Evolutionary conservation across 2,797 vertebrate species (phyloP), one percentile per base, ranked within the genome.

Genomic region (Pelobates cultripes): DNA sequence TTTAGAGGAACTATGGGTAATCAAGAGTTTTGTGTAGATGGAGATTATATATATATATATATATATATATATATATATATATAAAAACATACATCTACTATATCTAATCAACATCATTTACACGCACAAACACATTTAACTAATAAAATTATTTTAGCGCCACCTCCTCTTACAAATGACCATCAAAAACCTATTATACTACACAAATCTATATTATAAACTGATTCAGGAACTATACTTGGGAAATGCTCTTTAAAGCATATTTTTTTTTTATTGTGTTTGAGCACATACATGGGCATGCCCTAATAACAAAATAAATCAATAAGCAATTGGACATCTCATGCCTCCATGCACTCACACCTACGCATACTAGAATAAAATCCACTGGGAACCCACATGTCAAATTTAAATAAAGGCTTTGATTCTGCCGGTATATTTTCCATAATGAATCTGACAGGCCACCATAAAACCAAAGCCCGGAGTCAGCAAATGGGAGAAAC

Each of bases 221-320:
- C 28, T 28, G 28, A 28, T 28, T 28, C 28, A 28, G 28, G 28
- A 28, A 28, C 28, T 28, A 28, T 28, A 28, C 28, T 28, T 28
- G 28, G 28, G 28, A 28, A 28, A 28, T 28, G 28, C 28, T 28
- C 28, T 28, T 28, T 28, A 28, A 28, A 28, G 28, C 28, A 28
- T 28, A 28, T 28, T 28, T 51, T 28, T 64, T 64, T 28, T 64
- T 40, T 64, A 14, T 64, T 40, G n/a, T 41, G 13, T 15, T 51
- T 57, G 13, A 15, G 13, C 55, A 57, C 8, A 64, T 28, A 7
- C 43, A 76, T 71, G 63, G 55, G 4, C 7, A 64, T 43, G 60
- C 43, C 40, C 67, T 43, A 60, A 63, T 75, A 84, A 84, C 82
- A 83, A 83, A 83, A 77, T 60, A 67, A 72, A 79, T 79, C 82